phyloP scores from a whole-genome alignment of 2,888 invertebrate genomes.

The Camptogramma bilineatum region DNA sequence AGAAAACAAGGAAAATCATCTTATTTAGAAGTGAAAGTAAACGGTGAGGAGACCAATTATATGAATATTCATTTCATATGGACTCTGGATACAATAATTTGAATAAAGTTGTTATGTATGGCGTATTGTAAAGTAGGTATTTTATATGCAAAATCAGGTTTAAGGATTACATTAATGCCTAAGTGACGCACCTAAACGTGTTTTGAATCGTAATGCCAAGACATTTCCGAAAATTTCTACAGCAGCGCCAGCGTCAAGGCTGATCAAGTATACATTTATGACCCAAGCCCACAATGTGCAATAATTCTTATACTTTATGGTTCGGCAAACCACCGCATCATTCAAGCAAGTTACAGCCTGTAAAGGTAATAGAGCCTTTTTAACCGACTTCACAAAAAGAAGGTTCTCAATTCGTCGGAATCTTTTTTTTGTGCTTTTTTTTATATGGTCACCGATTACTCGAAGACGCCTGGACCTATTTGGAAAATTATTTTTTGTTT shows the following conservation, averaged over 20 bases:
- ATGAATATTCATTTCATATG: conserved; percentile 17
- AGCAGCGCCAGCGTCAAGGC: conserved; percentile 4
- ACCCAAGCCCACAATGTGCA: conserved; percentile 25
- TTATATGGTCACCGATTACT: no score
- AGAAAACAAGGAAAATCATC: conserved; percentile 5
- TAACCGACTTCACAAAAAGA: no score
- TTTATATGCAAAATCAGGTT: conserved; percentile 18
- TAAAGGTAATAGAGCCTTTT: conserved; percentile 28
- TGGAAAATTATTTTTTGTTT: no score
- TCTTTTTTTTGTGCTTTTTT: no score
- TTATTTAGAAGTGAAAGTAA: conserved; percentile 24
- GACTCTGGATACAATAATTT: background rate
- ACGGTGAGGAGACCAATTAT: conserved; percentile 10
- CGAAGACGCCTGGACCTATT: no score
- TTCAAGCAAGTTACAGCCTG: conserved; percentile 20
- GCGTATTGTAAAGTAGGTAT: conserved; percentile 6
- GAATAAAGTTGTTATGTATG: conserved; percentile 11
- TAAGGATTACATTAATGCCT: conserved; percentile 22
- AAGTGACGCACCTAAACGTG: conserved; percentile 17
- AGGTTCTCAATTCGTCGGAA: no score
- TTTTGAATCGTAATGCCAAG: conserved; percentile 17
- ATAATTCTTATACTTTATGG: conserved; percentile 30
- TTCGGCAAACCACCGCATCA: conserved; percentile 23
- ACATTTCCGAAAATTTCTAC: conserved; percentile 28
- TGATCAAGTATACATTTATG: conserved; percentile 21